A percentile compares a stretch with the other conserved stretches of the same genome.
These are phyloP conservation scores for Campoletis raptor DNA, from an alignment of 2,888 invertebrate genomes.

Conservation along the genomic window DNA sequence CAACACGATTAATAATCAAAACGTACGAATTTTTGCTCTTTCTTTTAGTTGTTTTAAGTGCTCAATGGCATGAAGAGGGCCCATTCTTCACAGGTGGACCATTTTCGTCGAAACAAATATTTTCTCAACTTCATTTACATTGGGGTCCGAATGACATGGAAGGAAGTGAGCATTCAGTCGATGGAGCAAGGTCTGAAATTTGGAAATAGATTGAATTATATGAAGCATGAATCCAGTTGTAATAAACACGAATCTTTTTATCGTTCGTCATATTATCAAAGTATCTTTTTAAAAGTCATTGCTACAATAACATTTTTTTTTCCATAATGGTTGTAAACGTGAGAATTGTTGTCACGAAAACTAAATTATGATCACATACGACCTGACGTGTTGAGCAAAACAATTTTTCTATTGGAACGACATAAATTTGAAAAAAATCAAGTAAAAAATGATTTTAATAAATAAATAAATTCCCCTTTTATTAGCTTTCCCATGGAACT, in stretches of 20 bases:
- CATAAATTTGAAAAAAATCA: background rate
- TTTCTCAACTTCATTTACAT: conserved; percentile 90
- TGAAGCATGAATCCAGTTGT: background rate
- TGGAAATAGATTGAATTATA: background rate
- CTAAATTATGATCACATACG: background rate
- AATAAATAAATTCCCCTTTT: conserved; percentile 11
- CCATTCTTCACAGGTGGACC: conserved; percentile 88
- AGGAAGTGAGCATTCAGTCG: conserved; percentile 89
- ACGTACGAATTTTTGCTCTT: conserved; percentile 8
- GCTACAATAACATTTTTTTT: no score
- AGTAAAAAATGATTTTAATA: background rate
- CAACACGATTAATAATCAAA: background rate
- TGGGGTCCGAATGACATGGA: conserved; percentile 88
- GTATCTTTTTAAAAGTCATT: background rate
- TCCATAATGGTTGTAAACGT: no score
- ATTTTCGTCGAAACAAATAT: conserved; percentile 87
- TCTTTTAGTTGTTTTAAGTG: conserved; percentile 87
- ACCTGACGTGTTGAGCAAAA: background rate
- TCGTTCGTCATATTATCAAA: background rate
- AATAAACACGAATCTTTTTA: background rate
- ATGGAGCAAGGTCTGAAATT: conserved; percentile 83
- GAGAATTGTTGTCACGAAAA: background rate
- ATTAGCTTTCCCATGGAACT: conserved; percentile 87
- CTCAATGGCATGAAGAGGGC: conserved; percentile 88
- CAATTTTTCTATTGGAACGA: background rate